Conservation (phyloP, 2,113 vertebrate genomes). For the Rhagologus leucostigma region DNA sequence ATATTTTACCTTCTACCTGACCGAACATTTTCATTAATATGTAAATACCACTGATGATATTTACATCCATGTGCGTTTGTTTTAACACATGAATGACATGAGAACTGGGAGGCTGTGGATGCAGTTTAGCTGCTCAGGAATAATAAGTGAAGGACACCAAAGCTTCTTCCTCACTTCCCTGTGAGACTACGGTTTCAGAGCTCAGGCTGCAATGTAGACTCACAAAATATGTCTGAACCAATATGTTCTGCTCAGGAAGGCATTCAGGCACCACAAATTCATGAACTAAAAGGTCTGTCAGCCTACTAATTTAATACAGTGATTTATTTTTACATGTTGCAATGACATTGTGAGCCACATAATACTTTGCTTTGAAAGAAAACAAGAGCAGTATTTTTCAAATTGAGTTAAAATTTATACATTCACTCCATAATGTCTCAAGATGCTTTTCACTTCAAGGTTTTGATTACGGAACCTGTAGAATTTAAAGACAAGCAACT, state of each 20-base stretch:
- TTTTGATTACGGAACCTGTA: neutral
- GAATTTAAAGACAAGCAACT: constrained; percentile 4
- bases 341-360: neutral
- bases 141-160: neutral
- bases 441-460: neutral
- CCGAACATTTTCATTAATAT: neutral
- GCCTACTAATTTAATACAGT: neutral
- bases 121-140: neutral
- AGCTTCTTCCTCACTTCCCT: neutral
- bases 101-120: neutral
- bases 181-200: neutral
- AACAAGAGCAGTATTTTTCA: neutral
- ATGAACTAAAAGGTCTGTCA: neutral
- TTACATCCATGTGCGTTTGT: neutral
- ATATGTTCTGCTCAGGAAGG: neutral
- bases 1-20: neutral
- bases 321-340: constrained; percentile 6
- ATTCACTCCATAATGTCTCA: neutral
- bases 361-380: neutral
- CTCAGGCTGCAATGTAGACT: neutral
- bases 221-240: neutral
- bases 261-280: neutral
- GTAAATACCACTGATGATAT: neutral
- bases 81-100: neutral
- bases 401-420: neutral